Conservation (phyloP, 64 coral and sea anemone genomes). For the Actinia tenebrosa region DNA sequence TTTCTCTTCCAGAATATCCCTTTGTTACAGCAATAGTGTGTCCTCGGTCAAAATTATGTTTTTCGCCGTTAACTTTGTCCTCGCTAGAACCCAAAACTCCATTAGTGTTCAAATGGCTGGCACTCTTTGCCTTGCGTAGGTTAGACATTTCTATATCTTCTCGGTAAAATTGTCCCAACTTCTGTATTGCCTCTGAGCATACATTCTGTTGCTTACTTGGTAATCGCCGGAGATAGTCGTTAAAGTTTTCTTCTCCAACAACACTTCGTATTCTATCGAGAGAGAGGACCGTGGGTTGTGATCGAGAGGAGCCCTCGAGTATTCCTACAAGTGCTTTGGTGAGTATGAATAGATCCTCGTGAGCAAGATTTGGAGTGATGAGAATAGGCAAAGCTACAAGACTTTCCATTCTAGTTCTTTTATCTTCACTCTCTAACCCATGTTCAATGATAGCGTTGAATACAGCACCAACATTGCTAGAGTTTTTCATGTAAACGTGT, state of each 20-base stretch:
- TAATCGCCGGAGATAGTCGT: constrained; percentile 72
- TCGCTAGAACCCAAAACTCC: constrained; percentile 55
- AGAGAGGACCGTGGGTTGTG: constrained; percentile 83
- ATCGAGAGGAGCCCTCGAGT: constrained; percentile 72
- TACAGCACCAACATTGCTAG: constrained; percentile 70
- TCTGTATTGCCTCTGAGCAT: constrained; percentile 57
- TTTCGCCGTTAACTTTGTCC: constrained; percentile 27
- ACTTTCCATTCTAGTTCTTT: constrained; percentile 88
- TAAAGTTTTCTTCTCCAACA: constrained; percentile 79
- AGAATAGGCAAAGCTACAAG: constrained; percentile 94
- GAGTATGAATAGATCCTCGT: constrained; percentile 93
- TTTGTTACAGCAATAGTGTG: constrained; percentile 74
- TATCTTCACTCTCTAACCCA: constrained; percentile 93
- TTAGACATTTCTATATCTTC: constrained; percentile 62
- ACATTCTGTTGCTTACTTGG: constrained; percentile 63
- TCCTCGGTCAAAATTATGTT: constrained; percentile 65
- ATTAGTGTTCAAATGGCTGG: constrained; percentile 69
- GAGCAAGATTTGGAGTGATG: constrained; percentile 93
- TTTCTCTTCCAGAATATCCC: constrained; percentile 41
- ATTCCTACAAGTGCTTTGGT: constrained; percentile 82
- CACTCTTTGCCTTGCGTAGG: constrained; percentile 83
- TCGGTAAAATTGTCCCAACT: constrained; percentile 30
- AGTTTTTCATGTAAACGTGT: constrained; percentile 98
- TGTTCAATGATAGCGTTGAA: constrained; percentile 91
- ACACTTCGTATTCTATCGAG: constrained; percentile 93